Conservation (phyloP, 2,113 vertebrate species). For the Opisthocomus hoazin region DNA sequence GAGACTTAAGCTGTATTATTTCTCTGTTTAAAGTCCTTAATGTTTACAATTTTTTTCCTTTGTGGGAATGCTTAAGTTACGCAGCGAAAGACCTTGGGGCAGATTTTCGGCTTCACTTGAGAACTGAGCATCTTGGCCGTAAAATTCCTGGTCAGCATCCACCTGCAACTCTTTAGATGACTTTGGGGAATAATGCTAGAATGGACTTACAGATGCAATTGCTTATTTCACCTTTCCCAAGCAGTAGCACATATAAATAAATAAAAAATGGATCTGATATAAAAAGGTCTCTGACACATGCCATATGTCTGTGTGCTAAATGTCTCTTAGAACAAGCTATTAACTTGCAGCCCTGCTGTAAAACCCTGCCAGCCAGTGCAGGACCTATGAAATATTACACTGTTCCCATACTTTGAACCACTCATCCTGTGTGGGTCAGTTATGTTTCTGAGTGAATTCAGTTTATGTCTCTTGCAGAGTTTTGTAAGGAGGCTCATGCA, state of each 20-base stretch:
- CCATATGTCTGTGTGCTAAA: not conserved
- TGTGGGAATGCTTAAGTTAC: not conserved
- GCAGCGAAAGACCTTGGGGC: not conserved
- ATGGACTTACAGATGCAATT: not conserved
- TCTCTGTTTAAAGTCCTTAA: slow-evolving; percentile 47
- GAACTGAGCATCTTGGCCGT: not conserved
- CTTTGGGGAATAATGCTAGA: not conserved
- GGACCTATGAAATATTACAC: not conserved
- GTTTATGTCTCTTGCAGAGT: not conserved
- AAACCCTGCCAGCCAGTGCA: rapidly evolving
- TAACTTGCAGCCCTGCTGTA: not conserved
- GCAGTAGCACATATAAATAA: not conserved
- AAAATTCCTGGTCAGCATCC: not conserved
- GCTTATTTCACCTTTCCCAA: not conserved
- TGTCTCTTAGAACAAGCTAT: not conserved
- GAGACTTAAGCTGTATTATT: slow-evolving; percentile 66
- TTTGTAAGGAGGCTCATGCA: not conserved
- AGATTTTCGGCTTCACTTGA: not conserved
- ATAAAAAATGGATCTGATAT: not conserved
- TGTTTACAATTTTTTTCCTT: not conserved
- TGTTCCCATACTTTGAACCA: not conserved
- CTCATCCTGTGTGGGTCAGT: not conserved
- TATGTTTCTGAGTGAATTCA: not conserved
- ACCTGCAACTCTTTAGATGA: not conserved
- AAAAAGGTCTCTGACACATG: not conserved